Percentiles rank a stretch among this genome's conserved stretches.
These are phyloP conservation scores for Drosophila demipolita DNA, from an alignment of 2,888 invertebrate genomes.

Conservation along the genomic window DNA sequence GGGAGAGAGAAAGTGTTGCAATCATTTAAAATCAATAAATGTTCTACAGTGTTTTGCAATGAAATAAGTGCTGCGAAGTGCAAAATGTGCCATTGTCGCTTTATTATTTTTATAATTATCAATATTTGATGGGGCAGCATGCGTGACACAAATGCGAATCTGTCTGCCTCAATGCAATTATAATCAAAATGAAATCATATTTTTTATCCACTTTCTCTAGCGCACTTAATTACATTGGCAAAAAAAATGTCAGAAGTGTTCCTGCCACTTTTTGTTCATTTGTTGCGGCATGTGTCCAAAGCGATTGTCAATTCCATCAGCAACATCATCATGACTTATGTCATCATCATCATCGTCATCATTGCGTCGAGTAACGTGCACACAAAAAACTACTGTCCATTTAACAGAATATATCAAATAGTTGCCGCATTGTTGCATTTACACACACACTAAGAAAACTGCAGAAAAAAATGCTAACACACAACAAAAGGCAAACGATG, in stretches of 20 bases:
- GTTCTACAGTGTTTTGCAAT: background rate
- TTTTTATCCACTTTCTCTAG: constrained; percentile 6
- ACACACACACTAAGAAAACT: constrained; percentile 5
- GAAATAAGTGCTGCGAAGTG: constrained; percentile 6
- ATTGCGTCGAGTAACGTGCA: constrained; percentile 44
- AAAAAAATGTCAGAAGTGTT: constrained; percentile 53
- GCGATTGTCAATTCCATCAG: constrained; percentile 13
- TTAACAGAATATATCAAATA: constrained; percentile 58
- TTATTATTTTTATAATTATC: background rate
- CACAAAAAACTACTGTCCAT: constrained; percentile 48
- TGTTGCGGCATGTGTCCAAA: constrained; percentile 21
- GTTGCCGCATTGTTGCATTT: constrained; percentile 58
- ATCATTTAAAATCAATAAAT: background rate
- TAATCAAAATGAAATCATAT: constrained; percentile 45
- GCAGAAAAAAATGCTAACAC: background rate
- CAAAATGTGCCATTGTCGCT: background rate
- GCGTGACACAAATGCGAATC: background rate
- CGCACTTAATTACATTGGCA: constrained; percentile 57
- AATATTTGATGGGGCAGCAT: background rate
- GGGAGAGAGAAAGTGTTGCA: background rate
- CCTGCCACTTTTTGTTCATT: constrained; percentile 8
- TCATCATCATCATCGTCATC: constrained; percentile 17
- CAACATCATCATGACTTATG: constrained; percentile 9
- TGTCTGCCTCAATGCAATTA: constrained; percentile 30
- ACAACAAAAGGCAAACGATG: constrained; percentile 9